A percentile compares a stretch with the other conserved stretches of the same genome.
phyloP scores from a whole-genome alignment of 2,797 vertebrate genomes.

The Emys orbicularis region DNA sequence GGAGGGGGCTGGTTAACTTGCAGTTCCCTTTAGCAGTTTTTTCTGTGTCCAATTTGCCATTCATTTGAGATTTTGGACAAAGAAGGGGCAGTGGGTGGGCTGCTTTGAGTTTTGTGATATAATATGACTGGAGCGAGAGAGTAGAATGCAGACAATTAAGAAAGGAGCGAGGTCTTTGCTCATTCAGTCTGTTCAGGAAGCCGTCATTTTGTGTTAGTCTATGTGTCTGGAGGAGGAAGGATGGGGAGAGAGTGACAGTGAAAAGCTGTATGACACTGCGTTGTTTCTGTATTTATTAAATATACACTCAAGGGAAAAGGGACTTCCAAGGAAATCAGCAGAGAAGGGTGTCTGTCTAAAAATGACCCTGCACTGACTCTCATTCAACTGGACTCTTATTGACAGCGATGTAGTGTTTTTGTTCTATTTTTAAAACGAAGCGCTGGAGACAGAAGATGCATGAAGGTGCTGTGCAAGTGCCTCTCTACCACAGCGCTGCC shows the following conservation, averaged over 20 bases:
- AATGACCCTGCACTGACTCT: neutral
- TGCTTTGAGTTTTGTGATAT: constrained; percentile 71
- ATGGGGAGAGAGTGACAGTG: constrained; percentile 76
- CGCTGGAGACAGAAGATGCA: constrained; percentile 58
- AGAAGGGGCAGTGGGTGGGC: constrained; percentile 76
- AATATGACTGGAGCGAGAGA: constrained; percentile 46
- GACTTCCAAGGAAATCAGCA: constrained; percentile 46
- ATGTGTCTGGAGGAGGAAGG: constrained; percentile 78
- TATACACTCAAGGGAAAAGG: constrained; percentile 45
- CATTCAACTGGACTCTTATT: neutral
- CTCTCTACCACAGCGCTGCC: neutral
- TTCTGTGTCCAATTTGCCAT: constrained; percentile 48
- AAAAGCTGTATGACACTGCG: constrained; percentile 80
- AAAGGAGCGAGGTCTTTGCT: constrained; percentile 71
- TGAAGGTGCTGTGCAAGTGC: constrained; percentile 49
- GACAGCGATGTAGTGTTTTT: neutral
- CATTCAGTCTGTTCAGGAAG: constrained; percentile 79
- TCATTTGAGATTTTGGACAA: constrained; percentile 76
- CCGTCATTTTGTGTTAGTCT: constrained; percentile 84
- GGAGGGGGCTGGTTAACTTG: neutral
- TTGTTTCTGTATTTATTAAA: constrained; percentile 78
- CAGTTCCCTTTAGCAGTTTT: constrained; percentile 47
- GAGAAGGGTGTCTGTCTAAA: constrained; percentile 7
- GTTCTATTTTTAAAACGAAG: constrained; percentile 60
- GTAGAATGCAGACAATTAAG: constrained; percentile 73